Evolutionary conservation across 1,140 invertebrate species (phyloP).

Genomic region (Drosophila pallidifrons): DNA sequence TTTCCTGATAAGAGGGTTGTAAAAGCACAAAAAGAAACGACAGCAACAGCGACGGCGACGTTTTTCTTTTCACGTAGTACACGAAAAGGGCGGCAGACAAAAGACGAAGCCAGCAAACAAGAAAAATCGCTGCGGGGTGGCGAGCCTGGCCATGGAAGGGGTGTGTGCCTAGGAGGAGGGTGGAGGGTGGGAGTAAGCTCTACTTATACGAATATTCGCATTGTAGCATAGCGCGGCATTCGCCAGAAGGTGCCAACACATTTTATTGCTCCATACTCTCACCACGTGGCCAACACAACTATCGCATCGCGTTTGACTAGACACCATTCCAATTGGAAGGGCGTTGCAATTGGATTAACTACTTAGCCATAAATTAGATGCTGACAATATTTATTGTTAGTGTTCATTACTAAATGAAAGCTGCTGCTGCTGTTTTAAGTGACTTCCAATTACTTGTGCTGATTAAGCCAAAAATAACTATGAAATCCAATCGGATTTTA

Average conservation of each 20-base stretch:
- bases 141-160: background rate
- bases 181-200: conserved; percentile 39
- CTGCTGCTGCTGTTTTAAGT: background rate
- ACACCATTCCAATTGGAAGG: background rate
- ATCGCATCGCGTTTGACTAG: background rate
- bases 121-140: conserved; percentile 75
- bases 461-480: no score
- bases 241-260: conserved; percentile 81
- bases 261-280: conserved; percentile 74
- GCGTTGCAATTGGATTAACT: background rate
- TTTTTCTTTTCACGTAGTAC: conserved; percentile 63
- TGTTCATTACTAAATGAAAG: background rate
- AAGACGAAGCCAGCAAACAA: conserved; percentile 72
- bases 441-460: no score
- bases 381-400: background rate
- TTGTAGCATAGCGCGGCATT: conserved; percentile 69
- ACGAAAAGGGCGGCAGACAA: conserved; percentile 81
- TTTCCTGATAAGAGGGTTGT: conserved; percentile 80
- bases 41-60: conserved; percentile 73
- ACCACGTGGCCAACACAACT: conserved; percentile 28
- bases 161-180: conserved; percentile 13
- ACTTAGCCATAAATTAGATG: background rate
- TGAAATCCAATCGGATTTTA: no score
- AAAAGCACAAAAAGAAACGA: conserved; percentile 75
- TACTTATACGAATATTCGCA: conserved; percentile 77